Evolutionary conservation across 2,888 invertebrate species (phyloP), one percentile per base, ranked within the genome.

Genomic region (Cheiracanthium punctorium): DNA sequence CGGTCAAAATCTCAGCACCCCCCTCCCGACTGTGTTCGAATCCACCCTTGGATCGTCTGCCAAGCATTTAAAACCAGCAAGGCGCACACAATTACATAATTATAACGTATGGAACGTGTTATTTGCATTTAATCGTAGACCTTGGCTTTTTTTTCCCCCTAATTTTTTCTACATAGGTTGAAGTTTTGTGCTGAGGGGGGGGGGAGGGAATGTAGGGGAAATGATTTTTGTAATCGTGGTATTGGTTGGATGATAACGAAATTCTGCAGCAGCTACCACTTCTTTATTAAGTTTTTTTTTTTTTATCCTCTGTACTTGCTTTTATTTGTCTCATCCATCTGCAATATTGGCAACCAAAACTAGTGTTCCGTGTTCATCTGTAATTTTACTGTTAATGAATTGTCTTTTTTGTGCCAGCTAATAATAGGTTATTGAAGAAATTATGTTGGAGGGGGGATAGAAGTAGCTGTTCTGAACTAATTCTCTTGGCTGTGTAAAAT

Each of bases 51-150:
- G 30, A 41, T 24, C 33, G 37, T 65, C 58, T 67, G 20, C 81
- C 30, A 48, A 85, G 64, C 79, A 79, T 85, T 85, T 85, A 85
- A 85, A 84, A 84, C 58, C 64, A 52, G 48, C 77, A 79, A 79
- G 74, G 84, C 84, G 84, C 69, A 80, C 79, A 85, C 84, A 85
- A 85, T 85, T 85, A 85, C 84, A 85, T 85, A 85, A 85, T 85
- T 85, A 85, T 79, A 74, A 79, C 79, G 79, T 85, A 32, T 69
- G 48, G 43, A 85, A 85, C 84, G 79, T 85, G 84, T 79, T 85
- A 85, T 85, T 85, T 85, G 84, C 84, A 85, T 85, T 85, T 85
- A 85, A 85, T 85, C 79, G 84, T 58, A 79, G 77, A 77, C 82
- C 72, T 70, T 85, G 84, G 37, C 69, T 73, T 58, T 73, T 37